Conservation (phyloP, 2,888 invertebrate species). For the Acanthosepion esculentum region DNA sequence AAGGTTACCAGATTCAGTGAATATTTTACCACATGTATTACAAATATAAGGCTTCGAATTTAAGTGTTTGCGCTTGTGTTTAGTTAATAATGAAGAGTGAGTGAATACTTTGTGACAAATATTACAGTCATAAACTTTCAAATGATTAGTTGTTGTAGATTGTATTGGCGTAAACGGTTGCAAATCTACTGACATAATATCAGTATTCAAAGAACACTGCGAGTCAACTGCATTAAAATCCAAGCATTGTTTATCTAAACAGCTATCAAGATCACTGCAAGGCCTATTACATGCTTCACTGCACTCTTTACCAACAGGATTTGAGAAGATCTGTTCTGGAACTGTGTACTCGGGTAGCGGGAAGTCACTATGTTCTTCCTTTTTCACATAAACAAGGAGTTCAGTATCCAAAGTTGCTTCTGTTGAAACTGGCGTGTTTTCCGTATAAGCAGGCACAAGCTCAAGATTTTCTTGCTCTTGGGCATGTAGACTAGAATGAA, state of each 20-base stretch:
- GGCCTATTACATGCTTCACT: not conserved
- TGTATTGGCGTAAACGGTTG: no score
- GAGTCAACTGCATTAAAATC: not conserved
- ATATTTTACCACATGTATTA: conserved; percentile 16
- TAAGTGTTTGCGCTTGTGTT: not conserved
- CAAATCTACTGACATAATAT: not conserved
- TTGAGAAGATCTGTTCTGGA: not conserved
- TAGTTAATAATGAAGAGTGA: not conserved
- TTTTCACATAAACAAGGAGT: not conserved
- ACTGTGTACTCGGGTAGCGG: not conserved
- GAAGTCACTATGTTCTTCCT: not conserved
- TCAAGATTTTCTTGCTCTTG: not conserved
- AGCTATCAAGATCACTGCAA: not conserved
- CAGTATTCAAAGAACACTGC: not conserved
- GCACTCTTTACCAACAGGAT: not conserved
- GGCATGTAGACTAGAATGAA: not conserved
- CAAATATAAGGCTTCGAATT: conserved; percentile 15
- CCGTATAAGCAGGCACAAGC: conserved; percentile 3
- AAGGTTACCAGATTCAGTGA: conserved; percentile 42
- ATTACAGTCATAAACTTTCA: conserved; percentile 6
- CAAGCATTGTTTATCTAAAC: not conserved
- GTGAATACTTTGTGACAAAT: not conserved
- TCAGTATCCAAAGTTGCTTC: not conserved
- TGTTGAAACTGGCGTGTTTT: not conserved
- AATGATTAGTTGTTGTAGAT: not conserved